Conservation (phyloP, 2,888 invertebrate species). For the Nomada goodeniana region DNA sequence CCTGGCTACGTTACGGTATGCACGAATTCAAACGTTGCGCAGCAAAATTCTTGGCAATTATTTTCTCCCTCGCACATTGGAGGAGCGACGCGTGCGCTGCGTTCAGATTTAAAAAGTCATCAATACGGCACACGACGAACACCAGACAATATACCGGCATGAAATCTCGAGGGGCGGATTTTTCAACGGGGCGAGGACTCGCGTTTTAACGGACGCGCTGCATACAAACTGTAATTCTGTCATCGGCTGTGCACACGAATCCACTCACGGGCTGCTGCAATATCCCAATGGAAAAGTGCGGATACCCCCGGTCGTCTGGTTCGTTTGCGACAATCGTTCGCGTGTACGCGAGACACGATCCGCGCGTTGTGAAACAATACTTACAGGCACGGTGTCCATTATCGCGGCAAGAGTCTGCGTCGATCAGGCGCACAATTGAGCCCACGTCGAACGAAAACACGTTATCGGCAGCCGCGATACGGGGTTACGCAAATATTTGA, state of each 20-base stretch:
- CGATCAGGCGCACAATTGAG: neutral
- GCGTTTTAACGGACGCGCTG: neutral
- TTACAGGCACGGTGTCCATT: conserved; percentile 17
- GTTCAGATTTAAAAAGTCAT: neutral
- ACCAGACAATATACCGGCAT: neutral
- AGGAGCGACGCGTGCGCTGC: neutral
- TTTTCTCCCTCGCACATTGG: no score
- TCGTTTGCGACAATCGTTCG: conserved; percentile 4
- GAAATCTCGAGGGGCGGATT: neutral
- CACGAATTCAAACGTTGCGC: no score
- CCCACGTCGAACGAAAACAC: conserved; percentile 7
- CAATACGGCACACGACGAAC: neutral
- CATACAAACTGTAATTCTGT: conserved; percentile 21
- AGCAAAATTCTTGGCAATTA: no score
- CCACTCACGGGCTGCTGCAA: neutral
- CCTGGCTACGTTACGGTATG: no score
- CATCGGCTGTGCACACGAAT: conserved; percentile 12
- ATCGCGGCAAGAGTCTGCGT: conserved; percentile 4
- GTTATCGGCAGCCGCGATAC: neutral
- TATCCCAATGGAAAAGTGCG: conserved; percentile 15
- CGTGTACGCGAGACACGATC: neutral
- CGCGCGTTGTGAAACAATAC: conserved; percentile 24
- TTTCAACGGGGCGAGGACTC: neutral
- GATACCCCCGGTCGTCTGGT: neutral
- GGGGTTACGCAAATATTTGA: conserved; percentile 40